Conservation (phyloP, 1,140 invertebrate genomes). For the Platorchestia sp. region DNA sequence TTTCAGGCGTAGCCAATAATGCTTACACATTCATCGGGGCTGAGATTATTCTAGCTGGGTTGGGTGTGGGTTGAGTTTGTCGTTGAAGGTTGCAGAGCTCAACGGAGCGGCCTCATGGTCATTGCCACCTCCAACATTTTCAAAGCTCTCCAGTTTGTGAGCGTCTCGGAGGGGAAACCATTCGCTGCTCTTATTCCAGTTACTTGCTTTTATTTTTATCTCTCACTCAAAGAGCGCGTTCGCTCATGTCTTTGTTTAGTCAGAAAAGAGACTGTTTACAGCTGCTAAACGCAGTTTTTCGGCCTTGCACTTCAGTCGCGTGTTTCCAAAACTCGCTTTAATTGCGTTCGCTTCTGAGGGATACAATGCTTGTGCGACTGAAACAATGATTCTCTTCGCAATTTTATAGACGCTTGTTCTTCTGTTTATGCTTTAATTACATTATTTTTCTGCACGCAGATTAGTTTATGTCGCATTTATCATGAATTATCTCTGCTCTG, state of each 20-base stretch:
- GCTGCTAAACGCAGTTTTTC: neutral
- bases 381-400: neutral
- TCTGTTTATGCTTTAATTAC: neutral
- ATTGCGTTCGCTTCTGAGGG: neutral
- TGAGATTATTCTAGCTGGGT: neutral
- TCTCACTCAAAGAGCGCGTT: neutral
- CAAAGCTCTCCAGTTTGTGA: neutral
- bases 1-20: neutral
- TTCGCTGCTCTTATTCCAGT: neutral
- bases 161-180: neutral
- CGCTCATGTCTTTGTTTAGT: neutral
- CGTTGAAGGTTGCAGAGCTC: neutral
- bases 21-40: neutral
- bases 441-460: neutral
- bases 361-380: neutral
- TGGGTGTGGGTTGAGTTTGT: neutral
- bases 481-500: neutral
- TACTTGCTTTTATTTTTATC: neutral
- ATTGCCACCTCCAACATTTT: neutral
- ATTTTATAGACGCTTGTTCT: neutral
- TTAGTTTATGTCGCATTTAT: neutral
- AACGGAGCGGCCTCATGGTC: neutral
- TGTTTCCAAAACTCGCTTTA: neutral
- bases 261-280: neutral
- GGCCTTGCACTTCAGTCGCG: neutral